Percentiles rank a stretch among this genome's conserved stretches.
Evolutionary conservation across 2,797 vertebrate species (phyloP).

Genomic region (Rhincodon typus): DNA sequence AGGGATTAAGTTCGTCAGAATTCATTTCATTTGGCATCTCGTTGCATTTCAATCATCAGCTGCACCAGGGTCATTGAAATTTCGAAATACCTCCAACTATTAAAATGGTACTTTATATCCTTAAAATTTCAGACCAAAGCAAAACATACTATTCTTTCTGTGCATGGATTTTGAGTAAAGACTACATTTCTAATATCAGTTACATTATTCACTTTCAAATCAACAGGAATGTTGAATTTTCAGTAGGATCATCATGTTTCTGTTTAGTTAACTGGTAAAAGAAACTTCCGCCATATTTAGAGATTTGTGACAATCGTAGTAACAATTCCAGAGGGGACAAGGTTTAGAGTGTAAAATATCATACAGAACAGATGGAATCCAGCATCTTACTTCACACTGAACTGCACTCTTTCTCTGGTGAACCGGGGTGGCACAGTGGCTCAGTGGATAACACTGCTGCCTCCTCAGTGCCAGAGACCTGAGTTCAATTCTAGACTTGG

Average conservation of each 20-base stretch:
- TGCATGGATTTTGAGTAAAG: background rate
- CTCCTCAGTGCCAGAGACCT: no score
- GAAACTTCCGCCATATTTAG: no score
- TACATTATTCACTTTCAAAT: conserved; percentile 20
- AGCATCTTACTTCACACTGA: background rate
- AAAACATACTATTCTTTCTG: background rate
- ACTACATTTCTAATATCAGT: background rate
- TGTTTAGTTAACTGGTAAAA: conserved; percentile 1
- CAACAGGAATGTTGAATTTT: conserved; percentile 4
- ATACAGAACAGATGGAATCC: background rate
- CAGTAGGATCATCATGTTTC: conserved; percentile 6
- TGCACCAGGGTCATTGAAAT: background rate
- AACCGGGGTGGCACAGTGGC: no score
- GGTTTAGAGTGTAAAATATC: background rate
- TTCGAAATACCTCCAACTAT: background rate
- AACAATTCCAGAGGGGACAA: background rate
- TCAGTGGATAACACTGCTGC: no score
- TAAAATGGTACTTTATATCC: conserved; percentile 13
- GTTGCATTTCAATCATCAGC: background rate
- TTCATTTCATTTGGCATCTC: conserved; percentile 18
- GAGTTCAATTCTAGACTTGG: no score
- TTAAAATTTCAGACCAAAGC: background rate
- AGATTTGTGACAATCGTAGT: background rate
- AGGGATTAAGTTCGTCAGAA: conserved; percentile 2
- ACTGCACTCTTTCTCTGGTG: background rate